Evolutionary conservation across 2,888 invertebrate genomes (phyloP).

Genomic region (Drosophila bunnanda): DNA sequence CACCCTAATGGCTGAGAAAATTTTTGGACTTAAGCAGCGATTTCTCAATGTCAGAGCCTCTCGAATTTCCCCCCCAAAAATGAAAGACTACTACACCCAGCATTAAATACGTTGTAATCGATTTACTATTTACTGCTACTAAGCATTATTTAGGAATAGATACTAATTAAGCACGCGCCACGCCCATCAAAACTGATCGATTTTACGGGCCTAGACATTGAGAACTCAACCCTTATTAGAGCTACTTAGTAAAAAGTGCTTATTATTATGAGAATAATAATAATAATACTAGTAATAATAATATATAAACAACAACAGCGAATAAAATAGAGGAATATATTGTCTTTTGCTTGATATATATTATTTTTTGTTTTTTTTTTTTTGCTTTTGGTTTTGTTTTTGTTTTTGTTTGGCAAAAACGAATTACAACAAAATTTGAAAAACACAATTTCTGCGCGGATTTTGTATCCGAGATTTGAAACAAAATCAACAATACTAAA

Average conservation of each 20-base stretch:
- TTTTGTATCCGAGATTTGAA: conserved; percentile 40
- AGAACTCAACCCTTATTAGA: conserved; percentile 38
- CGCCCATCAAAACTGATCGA: conserved; percentile 21
- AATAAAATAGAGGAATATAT: conserved; percentile 41
- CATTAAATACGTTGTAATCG: conserved; percentile 27
- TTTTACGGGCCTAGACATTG: conserved; percentile 35
- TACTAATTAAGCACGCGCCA: conserved; percentile 31
- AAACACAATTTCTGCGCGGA: conserved; percentile 80
- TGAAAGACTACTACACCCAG: conserved; percentile 21
- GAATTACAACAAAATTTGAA: conserved; percentile 84
- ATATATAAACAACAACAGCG: conserved; percentile 41
- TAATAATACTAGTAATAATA: not conserved
- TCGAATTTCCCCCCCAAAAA: conserved; percentile 6
- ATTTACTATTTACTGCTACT: conserved; percentile 30
- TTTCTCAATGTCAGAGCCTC: conserved; percentile 37
- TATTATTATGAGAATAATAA: conserved; percentile 4
- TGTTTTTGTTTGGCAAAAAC: conserved; percentile 56
- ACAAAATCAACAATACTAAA: conserved; percentile 47
- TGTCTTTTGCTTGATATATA: conserved; percentile 31
- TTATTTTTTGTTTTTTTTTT: conserved; percentile 6
- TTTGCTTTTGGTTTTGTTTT: conserved; percentile 6
- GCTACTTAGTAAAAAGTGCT: conserved; percentile 27
- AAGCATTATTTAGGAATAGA: conserved; percentile 20
- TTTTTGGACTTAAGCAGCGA: conserved; percentile 56
- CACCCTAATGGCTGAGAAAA: conserved; percentile 64